Evolutionary conservation across 64 coral and sea anemone genomes (phyloP).

Genomic region (Stylophora pistillata): DNA sequence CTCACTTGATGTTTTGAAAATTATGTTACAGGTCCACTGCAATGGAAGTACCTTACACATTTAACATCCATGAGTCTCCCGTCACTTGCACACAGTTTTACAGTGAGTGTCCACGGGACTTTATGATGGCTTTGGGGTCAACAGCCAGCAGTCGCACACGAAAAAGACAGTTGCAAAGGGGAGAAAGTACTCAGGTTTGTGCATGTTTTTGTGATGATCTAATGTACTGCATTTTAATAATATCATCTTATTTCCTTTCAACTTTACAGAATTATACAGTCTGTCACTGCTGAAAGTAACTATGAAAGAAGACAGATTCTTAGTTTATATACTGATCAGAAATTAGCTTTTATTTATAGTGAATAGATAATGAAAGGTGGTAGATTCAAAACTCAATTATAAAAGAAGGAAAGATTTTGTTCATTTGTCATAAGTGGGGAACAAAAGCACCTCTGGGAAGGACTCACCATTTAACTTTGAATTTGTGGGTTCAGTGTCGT

Average conservation of each 20-base stretch:
- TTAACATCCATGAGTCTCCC: slow-evolving; percentile 88
- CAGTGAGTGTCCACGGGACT: slow-evolving; percentile 75
- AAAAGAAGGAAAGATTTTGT: too few species aligned
- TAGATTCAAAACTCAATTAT: too few species aligned
- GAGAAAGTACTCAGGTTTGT: slow-evolving; percentile 72
- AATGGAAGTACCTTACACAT: slow-evolving; percentile 88
- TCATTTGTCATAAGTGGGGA: too few species aligned
- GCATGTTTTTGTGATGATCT: neutral
- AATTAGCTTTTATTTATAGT: too few species aligned
- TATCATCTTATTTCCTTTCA: neutral
- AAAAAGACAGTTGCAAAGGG: slow-evolving; percentile 78
- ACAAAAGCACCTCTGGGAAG: too few species aligned
- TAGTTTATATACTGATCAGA: too few species aligned
- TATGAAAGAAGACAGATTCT: too few species aligned
- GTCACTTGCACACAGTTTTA: slow-evolving; percentile 92
- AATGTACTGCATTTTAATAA: neutral
- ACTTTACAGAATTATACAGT: too few species aligned
- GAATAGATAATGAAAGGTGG: too few species aligned
- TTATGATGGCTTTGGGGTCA: slow-evolving; percentile 59
- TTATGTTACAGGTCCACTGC: slow-evolving; percentile 39
- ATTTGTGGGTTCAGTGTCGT: too few species aligned
- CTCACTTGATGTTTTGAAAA: neutral
- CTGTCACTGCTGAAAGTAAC: too few species aligned
- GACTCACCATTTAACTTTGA: too few species aligned
- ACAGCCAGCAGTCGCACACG: slow-evolving; percentile 37